Conservation (phyloP, 2,888 invertebrate genomes). For the Andrena fulva region DNA sequence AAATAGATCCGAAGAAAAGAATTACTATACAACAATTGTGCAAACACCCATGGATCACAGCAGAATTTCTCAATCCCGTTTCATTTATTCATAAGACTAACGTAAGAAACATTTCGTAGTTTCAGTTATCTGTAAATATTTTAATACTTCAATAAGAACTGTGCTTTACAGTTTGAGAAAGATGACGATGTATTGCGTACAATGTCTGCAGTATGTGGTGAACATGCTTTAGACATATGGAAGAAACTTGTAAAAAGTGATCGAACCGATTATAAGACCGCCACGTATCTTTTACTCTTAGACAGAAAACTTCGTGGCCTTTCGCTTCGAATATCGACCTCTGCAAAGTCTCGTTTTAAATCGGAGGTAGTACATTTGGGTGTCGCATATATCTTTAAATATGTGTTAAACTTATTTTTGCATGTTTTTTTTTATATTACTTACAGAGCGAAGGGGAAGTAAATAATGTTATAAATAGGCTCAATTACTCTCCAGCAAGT, state of each 20-base stretch:
- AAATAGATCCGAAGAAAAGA: conserved; percentile 89
- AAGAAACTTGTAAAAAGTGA: conserved; percentile 81
- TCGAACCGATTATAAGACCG: conserved; percentile 88
- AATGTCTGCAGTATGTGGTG: conserved; percentile 80
- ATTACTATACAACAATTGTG: conserved; percentile 89
- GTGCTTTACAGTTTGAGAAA: conserved; percentile 75
- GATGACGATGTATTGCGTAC: conserved; percentile 81
- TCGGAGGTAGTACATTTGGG: conserved; percentile 66
- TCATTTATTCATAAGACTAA: conserved; percentile 79
- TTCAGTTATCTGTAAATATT: background rate
- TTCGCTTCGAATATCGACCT: conserved; percentile 84
- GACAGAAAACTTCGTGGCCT: conserved; percentile 87
- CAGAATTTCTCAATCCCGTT: conserved; percentile 85
- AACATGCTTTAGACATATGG: conserved; percentile 85
- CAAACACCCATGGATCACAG: conserved; percentile 88
- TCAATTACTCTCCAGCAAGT: conserved; percentile 79
- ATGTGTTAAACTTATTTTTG: background rate
- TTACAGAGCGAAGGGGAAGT: conserved; percentile 60
- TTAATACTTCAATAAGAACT: conserved; percentile 18
- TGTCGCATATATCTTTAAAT: background rate
- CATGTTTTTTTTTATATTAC: conserved; percentile 18
- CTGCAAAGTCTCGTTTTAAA: conserved; percentile 78
- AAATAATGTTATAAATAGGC: conserved; percentile 76
- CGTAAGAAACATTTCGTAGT: conserved; percentile 69
- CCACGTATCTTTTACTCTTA: conserved; percentile 90